Conservation (phyloP, 2,797 vertebrate genomes). For the Crocidura indochinensis region DNA sequence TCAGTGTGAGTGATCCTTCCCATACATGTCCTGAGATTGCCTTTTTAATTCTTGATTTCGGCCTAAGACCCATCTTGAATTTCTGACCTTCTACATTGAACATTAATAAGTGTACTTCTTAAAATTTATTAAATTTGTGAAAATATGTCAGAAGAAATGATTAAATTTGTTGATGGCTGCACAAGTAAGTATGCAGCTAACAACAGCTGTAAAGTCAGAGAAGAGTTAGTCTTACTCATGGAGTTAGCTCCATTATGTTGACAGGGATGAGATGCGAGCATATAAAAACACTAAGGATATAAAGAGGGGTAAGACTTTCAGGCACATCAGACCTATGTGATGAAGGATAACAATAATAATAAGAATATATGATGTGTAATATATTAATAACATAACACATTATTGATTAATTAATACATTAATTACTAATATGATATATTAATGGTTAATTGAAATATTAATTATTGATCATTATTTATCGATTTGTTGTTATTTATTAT, state of each 20-base stretch:
- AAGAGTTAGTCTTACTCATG: too few species aligned
- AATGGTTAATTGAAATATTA: neutral
- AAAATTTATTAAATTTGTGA: neutral
- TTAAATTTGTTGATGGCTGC: neutral
- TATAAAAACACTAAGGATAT: neutral
- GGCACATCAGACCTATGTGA: too few species aligned
- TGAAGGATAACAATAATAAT: neutral
- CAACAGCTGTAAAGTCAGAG: neutral
- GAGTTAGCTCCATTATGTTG: too few species aligned
- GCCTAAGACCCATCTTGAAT: neutral
- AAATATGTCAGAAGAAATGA: neutral
- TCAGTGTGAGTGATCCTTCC: too few species aligned
- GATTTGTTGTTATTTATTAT: neutral
- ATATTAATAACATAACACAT: too few species aligned
- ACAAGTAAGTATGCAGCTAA: neutral
- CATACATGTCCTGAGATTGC: too few species aligned
- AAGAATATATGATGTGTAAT: neutral
- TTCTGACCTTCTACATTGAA: neutral
- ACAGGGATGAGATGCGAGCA: neutral
- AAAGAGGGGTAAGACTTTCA: neutral
- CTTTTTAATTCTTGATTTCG: neutral
- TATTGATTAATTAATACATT: too few species aligned
- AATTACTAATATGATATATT: too few species aligned
- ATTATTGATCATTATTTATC: neutral
- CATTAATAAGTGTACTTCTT: neutral